Conservation (phyloP, 2,797 vertebrate species). For the Pagetopsis macropterus region DNA sequence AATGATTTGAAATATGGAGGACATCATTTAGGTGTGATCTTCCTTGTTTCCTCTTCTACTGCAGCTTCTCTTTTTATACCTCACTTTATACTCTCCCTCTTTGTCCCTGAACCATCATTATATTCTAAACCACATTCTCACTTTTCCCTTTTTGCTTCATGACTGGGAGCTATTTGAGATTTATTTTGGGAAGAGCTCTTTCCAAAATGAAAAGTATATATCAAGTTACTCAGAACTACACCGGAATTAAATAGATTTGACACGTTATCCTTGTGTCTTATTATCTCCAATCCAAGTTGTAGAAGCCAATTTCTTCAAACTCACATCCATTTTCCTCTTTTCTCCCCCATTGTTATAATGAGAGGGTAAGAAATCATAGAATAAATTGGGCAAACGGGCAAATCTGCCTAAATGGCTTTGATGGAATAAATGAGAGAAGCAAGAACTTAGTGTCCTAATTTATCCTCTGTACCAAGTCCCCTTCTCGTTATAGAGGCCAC, state of each 20-base stretch:
- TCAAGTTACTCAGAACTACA: constrained; percentile 31
- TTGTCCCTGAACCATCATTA: constrained; percentile 37
- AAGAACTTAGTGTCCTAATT: constrained; percentile 71
- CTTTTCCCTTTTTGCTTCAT: constrained; percentile 41
- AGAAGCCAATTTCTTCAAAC: constrained; percentile 48
- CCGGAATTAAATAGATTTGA: constrained; percentile 44
- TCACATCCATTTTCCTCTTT: constrained; percentile 31
- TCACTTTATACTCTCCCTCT: not conserved
- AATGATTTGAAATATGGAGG: constrained; percentile 8
- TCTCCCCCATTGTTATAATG: constrained; percentile 25
- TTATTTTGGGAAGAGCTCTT: constrained; percentile 53
- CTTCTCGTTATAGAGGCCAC: constrained; percentile 66
- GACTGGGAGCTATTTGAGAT: constrained; percentile 52
- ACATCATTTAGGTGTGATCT: not conserved
- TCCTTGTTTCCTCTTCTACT: constrained; percentile 33
- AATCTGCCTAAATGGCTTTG: constrained; percentile 70
- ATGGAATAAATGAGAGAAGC: constrained; percentile 68
- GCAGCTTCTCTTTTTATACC: constrained; percentile 22
- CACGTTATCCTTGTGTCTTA: constrained; percentile 55
- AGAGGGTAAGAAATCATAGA: constrained; percentile 60
- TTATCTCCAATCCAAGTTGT: constrained; percentile 55
- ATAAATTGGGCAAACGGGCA: constrained; percentile 67
- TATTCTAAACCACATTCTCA: constrained; percentile 36
- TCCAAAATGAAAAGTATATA: constrained; percentile 37
- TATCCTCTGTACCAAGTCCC: constrained; percentile 64